Base-by-base conservation (phyloP, 2,888 invertebrate species). In the Holacanthella duospinosa region DNA sequence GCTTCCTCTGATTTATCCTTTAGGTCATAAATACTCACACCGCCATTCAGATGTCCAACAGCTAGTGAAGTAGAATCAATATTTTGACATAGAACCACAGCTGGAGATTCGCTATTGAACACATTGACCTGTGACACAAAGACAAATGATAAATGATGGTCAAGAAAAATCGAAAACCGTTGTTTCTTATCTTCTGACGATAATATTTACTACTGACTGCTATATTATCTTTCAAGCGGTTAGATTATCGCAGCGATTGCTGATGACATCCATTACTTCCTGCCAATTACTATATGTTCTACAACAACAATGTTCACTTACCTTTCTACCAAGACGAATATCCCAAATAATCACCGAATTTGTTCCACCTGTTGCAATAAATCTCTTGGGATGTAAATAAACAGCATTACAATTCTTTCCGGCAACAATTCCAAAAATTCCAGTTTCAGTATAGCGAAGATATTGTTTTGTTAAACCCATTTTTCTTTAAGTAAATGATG, bases 301-400 rank as follows among this genome's bases (percentile, higher is more conserved):
- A n/a, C n/a, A n/a, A n/a, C n/a, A n/a, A n/a, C n/a, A n/a, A n/a
- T n/a, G n/a, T n/a, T 53, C 9, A 28, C 19, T 53, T 77, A 88
- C 87, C 82, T 87, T 88, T 77, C 89, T 87, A 48, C 87, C 86
- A 6, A 89, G 84, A 75, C 89, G 83, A 76, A 95, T 82, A 80
- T 97, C 96, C 93, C 95, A 97, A 74, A 97, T 83, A 74, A 88
- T 84, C 66, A 94, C 87, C 82, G 93, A 87, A 80, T 97, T 95
- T 75, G 92, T 90, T 9, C 92, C 93, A 60, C 90, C 93, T n/a
- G 88, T 87, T 54, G 93, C 94, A 58, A 92, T 84, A 78, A 85
- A 93, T 76, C 91, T 83, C 54, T 91, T 90, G 75, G 87, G 86
- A 67, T 85, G 84, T 1, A 94, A 84, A 77, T 91, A 92, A 61